These are phyloP conservation scores for Drosophila recens DNA, from an alignment of 2,888 invertebrate genomes.

Conservation along the genomic window DNA sequence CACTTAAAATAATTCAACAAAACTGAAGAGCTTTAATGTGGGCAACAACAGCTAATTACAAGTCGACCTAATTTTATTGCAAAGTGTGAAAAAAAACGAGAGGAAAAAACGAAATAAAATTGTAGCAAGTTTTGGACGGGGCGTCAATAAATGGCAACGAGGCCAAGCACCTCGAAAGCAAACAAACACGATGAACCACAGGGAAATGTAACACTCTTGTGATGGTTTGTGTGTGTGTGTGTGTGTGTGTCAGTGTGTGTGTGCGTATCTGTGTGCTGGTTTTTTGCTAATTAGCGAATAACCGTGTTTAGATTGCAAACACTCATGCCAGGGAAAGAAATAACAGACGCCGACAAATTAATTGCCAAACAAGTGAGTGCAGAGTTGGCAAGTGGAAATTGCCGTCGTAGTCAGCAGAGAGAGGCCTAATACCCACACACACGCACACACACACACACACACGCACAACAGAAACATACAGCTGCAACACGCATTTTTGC, in stretches of 20 bases:
- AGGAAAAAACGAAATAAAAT: constrained; percentile 30
- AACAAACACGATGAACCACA: constrained; percentile 68
- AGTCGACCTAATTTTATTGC: constrained; percentile 68
- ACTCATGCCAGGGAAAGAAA: constrained; percentile 77
- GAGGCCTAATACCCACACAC: constrained; percentile 60
- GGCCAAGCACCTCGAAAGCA: constrained; percentile 74
- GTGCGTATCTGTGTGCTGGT: constrained; percentile 63
- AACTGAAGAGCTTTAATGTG: constrained; percentile 61
- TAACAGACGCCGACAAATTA: constrained; percentile 77
- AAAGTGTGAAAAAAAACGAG: constrained; percentile 61
- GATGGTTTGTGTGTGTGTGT: not conserved
- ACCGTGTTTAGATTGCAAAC: constrained; percentile 83
- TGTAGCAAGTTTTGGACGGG: constrained; percentile 44
- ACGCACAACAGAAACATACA: constrained; percentile 30
- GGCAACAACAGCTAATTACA: constrained; percentile 74
- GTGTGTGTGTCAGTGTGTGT: constrained; percentile 22
- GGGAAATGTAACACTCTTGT: constrained; percentile 59
- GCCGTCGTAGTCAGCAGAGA: constrained; percentile 43
- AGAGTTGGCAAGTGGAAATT: constrained; percentile 75
- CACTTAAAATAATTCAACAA: constrained; percentile 50
- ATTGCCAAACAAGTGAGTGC: constrained; percentile 81
- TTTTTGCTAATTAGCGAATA: constrained; percentile 82
- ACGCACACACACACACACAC: constrained; percentile 18
- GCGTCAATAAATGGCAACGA: constrained; percentile 76
- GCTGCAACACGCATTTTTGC: constrained; percentile 72